Evolutionary conservation across 2,888 invertebrate genomes (phyloP).

Genomic region (Crematogaster levior): DNA sequence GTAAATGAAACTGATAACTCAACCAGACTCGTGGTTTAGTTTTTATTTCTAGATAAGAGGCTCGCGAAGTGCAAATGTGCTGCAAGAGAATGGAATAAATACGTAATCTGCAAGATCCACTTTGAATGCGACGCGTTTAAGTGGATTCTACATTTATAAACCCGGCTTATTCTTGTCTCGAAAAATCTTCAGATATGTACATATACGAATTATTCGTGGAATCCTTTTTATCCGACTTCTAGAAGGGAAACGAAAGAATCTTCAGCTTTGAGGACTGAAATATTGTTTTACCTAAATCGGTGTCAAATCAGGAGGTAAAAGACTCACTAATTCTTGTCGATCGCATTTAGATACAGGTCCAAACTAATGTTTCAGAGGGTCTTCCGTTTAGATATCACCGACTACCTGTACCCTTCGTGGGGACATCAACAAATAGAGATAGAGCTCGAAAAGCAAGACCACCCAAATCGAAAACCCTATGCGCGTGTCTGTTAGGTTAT

Average conservation of each 20-base stretch:
- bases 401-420: background rate
- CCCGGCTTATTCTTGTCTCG: background rate
- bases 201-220: background rate
- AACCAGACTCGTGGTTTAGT: background rate
- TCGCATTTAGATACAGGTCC: background rate
- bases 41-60: background rate
- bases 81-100: background rate
- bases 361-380: background rate
- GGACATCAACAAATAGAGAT: conserved; percentile 13
- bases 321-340: background rate
- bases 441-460: conserved; percentile 5
- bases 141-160: background rate
- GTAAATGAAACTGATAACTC: conserved; percentile 16
- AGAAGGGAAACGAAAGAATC: background rate
- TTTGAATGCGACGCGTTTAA: conserved; percentile 1
- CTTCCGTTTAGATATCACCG: background rate
- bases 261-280: background rate
- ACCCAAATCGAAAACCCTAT: conserved; percentile 16
- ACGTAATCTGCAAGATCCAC: background rate
- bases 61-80: background rate
- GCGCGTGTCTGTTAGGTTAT: background rate
- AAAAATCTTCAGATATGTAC: background rate
- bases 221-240: background rate
- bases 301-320: background rate
- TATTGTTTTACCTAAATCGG: background rate